Conservation (phyloP, 2,797 vertebrate genomes). For the Microchirus variegatus region DNA sequence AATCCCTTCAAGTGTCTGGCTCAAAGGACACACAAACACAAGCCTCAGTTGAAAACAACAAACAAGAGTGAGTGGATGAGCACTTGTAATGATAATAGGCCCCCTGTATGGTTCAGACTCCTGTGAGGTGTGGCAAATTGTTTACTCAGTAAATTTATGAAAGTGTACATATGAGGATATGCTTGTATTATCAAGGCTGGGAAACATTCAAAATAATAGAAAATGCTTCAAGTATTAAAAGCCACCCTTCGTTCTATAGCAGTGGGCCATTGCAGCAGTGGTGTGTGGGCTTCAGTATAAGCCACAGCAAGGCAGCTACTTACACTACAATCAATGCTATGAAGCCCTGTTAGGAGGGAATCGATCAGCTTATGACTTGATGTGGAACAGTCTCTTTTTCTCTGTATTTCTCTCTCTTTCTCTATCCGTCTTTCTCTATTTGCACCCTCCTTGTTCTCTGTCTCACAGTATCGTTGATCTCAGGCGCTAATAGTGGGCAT, state of each 20-base stretch:
- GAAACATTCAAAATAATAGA: constrained; percentile 7
- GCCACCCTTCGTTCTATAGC: constrained; percentile 21
- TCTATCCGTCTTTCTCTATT: constrained; percentile 57
- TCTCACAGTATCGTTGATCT: constrained; percentile 61
- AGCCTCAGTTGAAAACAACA: constrained; percentile 39
- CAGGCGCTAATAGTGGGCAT: constrained; percentile 42
- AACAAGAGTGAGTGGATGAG: constrained; percentile 33
- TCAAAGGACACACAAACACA: constrained; percentile 25
- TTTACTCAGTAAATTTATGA: constrained; percentile 41
- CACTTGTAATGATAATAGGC: constrained; percentile 41
- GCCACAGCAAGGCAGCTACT: constrained; percentile 72
- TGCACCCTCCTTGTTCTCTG: constrained; percentile 39
- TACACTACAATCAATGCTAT: constrained; percentile 77
- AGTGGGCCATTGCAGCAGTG: constrained; percentile 31
- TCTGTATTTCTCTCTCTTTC: constrained; percentile 45
- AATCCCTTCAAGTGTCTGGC: constrained; percentile 48
- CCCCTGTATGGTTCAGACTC: constrained; percentile 13
- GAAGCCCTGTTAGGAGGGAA: constrained; percentile 70
- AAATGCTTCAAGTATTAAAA: constrained; percentile 14
- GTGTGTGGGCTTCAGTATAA: constrained; percentile 62
- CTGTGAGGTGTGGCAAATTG: constrained; percentile 32
- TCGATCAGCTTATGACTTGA: constrained; percentile 78
- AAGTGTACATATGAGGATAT: constrained; percentile 18
- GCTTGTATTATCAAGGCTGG: neutral
- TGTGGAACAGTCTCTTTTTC: constrained; percentile 66